A percentile compares a stretch with the other conserved stretches of the same genome.
Evolutionary conservation across 2,888 invertebrate genomes (phyloP).

Genomic region (Eupeodes latifasciatus): DNA sequence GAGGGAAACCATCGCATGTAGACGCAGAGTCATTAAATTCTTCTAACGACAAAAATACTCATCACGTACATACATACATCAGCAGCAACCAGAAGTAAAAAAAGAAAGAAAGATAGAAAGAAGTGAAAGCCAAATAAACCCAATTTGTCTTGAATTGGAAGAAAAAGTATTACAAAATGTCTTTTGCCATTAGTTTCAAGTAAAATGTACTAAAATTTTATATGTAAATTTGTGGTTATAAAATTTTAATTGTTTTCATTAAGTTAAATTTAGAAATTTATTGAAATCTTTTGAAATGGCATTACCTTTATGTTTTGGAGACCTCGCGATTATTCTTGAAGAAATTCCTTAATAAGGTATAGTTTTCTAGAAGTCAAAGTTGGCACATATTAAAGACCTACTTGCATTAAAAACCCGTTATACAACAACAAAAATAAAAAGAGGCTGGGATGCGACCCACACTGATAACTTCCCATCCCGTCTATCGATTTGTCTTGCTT

Average conservation of each 20-base stretch:
- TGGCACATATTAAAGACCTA: slow-evolving; percentile 13
- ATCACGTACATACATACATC: not conserved
- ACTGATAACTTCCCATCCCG: too few species aligned
- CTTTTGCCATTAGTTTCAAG: slow-evolving; percentile 3
- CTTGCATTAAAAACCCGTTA: slow-evolving; percentile 57
- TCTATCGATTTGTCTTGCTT: too few species aligned
- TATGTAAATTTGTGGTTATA: too few species aligned
- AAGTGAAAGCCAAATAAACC: slow-evolving; percentile 59
- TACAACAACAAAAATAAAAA: slow-evolving; percentile 18
- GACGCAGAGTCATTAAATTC: slow-evolving; percentile 6
- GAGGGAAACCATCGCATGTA: too few species aligned
- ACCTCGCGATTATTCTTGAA: too few species aligned
- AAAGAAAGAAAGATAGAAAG: slow-evolving; percentile 35
- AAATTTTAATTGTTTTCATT: not conserved
- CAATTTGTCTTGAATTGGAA: slow-evolving; percentile 37
- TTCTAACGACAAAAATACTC: slow-evolving; percentile 15
- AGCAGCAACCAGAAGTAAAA: too few species aligned
- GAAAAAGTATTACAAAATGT: slow-evolving; percentile 12
- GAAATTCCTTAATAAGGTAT: not conserved
- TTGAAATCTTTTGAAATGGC: too few species aligned
- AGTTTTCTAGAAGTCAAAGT: not conserved
- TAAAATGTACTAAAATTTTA: slow-evolving; percentile 45
- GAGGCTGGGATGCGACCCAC: too few species aligned
- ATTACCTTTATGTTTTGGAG: too few species aligned
- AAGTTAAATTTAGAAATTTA: too few species aligned